Percentiles rank a stretch among this genome's conserved stretches.
These are phyloP conservation scores for Mormyrus lacerda DNA, from an alignment of 2,113 vertebrate genomes.

Conservation along the genomic window DNA sequence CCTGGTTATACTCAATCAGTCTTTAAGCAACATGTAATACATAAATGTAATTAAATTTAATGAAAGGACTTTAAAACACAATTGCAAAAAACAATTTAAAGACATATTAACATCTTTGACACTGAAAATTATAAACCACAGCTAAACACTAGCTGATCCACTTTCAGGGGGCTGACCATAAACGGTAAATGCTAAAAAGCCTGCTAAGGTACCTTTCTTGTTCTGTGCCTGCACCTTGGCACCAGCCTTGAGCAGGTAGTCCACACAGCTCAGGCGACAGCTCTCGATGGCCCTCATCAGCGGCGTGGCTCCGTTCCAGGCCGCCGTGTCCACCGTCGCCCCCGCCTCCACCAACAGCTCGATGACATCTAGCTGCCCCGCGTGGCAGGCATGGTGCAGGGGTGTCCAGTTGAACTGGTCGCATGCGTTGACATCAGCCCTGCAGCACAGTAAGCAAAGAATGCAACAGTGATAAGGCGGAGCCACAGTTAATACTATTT, in stretches of 20 bases:
- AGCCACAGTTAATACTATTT: background rate
- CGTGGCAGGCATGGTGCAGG: conserved; percentile 84
- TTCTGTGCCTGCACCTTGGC: conserved; percentile 66
- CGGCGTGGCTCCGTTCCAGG: conserved; percentile 73
- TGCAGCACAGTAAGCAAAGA: conserved; percentile 33
- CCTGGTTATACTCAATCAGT: background rate
- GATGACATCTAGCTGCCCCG: conserved; percentile 70
- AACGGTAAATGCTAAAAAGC: background rate
- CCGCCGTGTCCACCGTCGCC: conserved; percentile 60
- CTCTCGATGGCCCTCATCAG: conserved; percentile 84
- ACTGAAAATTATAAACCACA: background rate
- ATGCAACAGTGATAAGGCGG: background rate
- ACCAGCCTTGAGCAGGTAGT: conserved; percentile 71
- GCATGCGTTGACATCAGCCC: conserved; percentile 67
- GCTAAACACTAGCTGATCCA: background rate
- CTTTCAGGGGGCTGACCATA: background rate
- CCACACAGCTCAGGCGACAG: conserved; percentile 69
- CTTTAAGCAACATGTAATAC: background rate
- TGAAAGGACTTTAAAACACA: background rate
- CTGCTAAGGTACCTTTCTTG: conserved; percentile 66
- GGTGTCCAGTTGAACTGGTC: conserved; percentile 93
- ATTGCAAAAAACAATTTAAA: background rate
- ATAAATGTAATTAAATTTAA: background rate
- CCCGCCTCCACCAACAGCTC: conserved; percentile 72
- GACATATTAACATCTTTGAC: background rate